Percentiles rank a stretch among this genome's conserved stretches.
These are phyloP conservation scores for Machimus rusticus DNA, from an alignment of 2,888 invertebrate genomes.

Conservation along the genomic window DNA sequence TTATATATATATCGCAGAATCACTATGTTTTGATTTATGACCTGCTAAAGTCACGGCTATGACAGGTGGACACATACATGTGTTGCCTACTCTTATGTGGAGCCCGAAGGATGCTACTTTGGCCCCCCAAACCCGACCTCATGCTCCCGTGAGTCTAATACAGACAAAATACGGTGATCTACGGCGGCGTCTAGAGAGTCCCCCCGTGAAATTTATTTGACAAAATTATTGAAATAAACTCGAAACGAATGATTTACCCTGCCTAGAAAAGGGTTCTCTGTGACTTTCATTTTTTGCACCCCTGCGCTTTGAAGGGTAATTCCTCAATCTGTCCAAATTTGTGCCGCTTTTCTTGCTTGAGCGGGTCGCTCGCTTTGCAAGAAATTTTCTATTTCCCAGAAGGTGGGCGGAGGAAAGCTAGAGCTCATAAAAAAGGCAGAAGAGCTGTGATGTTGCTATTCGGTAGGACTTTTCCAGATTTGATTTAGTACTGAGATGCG, in stretches of 20 bases:
- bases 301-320: conserved; percentile 24
- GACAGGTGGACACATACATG: neutral
- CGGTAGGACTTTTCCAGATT: neutral
- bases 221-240: conserved; percentile 48
- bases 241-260: conserved; percentile 44
- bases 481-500: neutral
- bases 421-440: neutral
- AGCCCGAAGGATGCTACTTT: neutral
- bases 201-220: conserved; percentile 46
- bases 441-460: neutral
- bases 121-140: neutral
- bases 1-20: neutral
- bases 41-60: conserved; percentile 14
- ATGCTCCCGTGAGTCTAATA: neutral
- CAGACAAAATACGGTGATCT: neutral
- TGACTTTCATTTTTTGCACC: conserved; percentile 46
- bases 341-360: conserved; percentile 16
- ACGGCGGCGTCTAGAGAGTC: neutral
- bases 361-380: neutral
- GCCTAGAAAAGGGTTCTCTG: conserved; percentile 37
- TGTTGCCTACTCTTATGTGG: neutral
- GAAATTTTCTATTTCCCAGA: neutral
- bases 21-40: conserved; percentile 30
- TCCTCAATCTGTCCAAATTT: conserved; percentile 43
- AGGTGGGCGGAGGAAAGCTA: neutral